Base-by-base conservation (phyloP, 1,140 invertebrate genomes). In the Zaprionus ghesquierei region DNA sequence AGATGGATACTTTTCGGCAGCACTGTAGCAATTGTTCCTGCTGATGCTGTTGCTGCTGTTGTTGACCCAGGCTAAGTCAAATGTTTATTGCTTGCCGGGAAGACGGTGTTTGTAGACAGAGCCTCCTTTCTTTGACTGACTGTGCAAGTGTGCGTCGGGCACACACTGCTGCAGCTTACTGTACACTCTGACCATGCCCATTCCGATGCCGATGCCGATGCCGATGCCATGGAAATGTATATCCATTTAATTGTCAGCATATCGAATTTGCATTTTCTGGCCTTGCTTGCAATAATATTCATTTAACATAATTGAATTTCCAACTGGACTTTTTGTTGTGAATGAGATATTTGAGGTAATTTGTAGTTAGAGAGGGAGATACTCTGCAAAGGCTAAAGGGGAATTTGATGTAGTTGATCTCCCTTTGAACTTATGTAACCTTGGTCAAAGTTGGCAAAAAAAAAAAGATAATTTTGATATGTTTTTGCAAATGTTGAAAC, bases 21-120 rank as follows among this genome's bases (percentile, higher is more conserved):
- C 46, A 31, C 8, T 22, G 13, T 50, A 29, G 18, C 27, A 33
- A 27, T 44, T 72, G 33, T 12, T 29, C 1, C n/a, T 63, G 18
- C 12, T 38, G 15, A 10, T 49, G 29, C 25, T 25, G 18, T 50
- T 53, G 20, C 25, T 66, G 27, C 44, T 44, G 35, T 23, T 25
- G 54, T 35, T 54, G 70, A 70, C 51, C 33, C 18, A 44, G 25
- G 3, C 55, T 46, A 44, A 49, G 29, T 23, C 75, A 84, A 73
- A 65, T 79, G 55, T 75, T 71, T 82, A 61, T 53, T 50, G 64
- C 61, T 53, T 58, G 59, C 75, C 65, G 80, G 61, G 75, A 63
- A 31, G 27, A 22, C 70, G 55, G 64, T 59, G 51, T 64, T 23
- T 23, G 20, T n/a, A n/a, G n/a, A n/a, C 29, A 31, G 29, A 10